Evolutionary conservation across 1,140 invertebrate species (phyloP).

Genomic region (Nephotettix cincticeps): DNA sequence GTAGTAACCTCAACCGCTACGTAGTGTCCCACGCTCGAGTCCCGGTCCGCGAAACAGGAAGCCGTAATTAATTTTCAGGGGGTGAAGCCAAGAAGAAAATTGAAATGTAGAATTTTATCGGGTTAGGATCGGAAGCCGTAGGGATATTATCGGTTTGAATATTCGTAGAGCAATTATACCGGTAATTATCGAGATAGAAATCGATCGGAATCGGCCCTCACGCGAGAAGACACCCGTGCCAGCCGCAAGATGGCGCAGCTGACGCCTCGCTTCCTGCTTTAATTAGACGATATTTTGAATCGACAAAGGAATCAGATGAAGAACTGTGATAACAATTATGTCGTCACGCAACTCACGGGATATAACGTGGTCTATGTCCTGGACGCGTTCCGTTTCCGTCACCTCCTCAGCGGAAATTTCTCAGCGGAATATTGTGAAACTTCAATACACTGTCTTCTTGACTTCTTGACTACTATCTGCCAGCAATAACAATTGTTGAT

Average conservation of each 20-base stretch:
- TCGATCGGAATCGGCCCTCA: constrained; percentile 11
- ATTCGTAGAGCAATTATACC: constrained; percentile 16
- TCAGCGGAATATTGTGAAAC: no score
- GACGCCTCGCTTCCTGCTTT: constrained; percentile 7
- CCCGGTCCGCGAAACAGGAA: no score
- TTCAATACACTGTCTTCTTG: no score
- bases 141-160: constrained; percentile 13
- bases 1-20: no score
- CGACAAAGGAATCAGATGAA: constrained; percentile 17
- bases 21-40: no score
- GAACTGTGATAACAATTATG: constrained; percentile 5
- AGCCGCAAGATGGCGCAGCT: constrained; percentile 8
- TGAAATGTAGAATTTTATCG: constrained; percentile 20
- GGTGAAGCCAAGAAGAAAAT: constrained; percentile 1
- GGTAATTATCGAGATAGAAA: constrained; percentile 21
- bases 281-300: constrained; percentile 17
- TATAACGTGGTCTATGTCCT: neutral
- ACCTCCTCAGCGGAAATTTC: neutral
- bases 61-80: no score
- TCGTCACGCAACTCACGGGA: constrained; percentile 3
- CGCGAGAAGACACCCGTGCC: constrained; percentile 15
- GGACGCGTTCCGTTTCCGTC: neutral
- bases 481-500: no score
- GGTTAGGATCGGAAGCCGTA: neutral
- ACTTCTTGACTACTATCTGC: no score